Base-by-base conservation (phyloP, 2,888 invertebrate genomes). In the Hirtodrosophila confusa region DNA sequence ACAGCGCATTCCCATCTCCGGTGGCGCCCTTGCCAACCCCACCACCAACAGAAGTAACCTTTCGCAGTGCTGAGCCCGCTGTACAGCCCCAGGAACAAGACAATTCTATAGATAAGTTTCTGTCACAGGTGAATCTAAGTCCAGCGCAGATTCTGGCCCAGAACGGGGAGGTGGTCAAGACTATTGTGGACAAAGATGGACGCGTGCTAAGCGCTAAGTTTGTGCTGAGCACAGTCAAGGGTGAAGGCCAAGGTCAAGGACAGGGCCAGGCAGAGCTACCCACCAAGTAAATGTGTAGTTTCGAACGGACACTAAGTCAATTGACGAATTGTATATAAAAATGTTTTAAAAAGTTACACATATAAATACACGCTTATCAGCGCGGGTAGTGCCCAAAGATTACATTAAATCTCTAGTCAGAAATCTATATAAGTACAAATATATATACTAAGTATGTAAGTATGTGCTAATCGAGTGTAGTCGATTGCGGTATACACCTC, bases 131-230 rank as follows among this genome's bases (percentile, higher is more conserved):
- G n/a, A 72, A 79, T 11, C 57, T 89, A 2, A 73, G 50, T 0
- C 60, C 83, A 4, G 29, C 33, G 3, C 86, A 89, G 29, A 76
- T 90, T 6, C 9, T 51, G 4, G 70, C 75, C 0, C 53, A 75
- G 8, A 78, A 80, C 31, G 88, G 88, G 0, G 85, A 79, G 29
- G 17, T 86, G 11, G 24, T 78, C 27, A 83, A 77, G 50, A 86
- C 86, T 0, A 55, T 89, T 51, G 66, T 86, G 9, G 89, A 89
- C 29, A 78, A 77, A 9, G 64, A 88, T 45, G 89, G 89, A 0
- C 75, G 88, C 4, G 60, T 88, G 0, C 43, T 89, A 27, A 88
- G 86, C 29, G 88, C 67, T 1, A 77, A 58, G 27, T 89, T 88
- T 61, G 75, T 86, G 2, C 58, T 89, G 0, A 89, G 86, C 61